Conservation (phyloP, 2,888 invertebrate species). For the Caenorhabditis sp. region DNA sequence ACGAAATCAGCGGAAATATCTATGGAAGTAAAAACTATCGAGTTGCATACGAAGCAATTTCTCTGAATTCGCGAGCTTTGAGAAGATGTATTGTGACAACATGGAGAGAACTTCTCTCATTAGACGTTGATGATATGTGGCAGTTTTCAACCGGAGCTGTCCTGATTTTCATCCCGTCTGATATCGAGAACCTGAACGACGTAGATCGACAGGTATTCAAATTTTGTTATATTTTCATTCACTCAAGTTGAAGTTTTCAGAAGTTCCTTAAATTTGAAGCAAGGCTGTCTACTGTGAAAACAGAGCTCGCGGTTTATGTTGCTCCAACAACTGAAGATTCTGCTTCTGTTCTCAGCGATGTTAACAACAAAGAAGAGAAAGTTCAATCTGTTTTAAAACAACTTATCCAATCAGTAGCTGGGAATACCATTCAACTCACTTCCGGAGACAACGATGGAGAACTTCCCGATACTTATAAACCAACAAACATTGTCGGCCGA, state of each 20-base stretch:
- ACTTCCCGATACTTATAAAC: conserved; percentile 19
- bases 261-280: conserved; percentile 54
- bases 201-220: conserved; percentile 44
- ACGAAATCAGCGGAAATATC: conserved; percentile 60
- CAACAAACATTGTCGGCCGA: conserved; percentile 42
- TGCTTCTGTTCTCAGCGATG: conserved; percentile 35
- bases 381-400: conserved; percentile 55
- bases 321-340: conserved; percentile 41
- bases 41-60: conserved; percentile 66
- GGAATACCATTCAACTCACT: conserved; percentile 64
- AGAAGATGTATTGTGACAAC: conserved; percentile 62
- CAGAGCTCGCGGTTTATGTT: conserved; percentile 64
- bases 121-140: conserved; percentile 56
- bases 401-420: conserved; percentile 57
- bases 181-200: conserved; percentile 50
- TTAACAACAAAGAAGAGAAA: conserved; percentile 18
- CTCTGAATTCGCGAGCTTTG: conserved; percentile 52
- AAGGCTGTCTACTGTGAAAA: conserved; percentile 43
- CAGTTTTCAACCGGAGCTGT: conserved; percentile 60
- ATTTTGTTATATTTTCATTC: not conserved
- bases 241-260: conserved; percentile 34
- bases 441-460: conserved; percentile 11
- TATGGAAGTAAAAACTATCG: conserved; percentile 60
- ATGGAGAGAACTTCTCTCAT: conserved; percentile 62
- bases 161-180: conserved; percentile 64